phyloP scores from a whole-genome alignment of 64 coral and sea anemone genomes.

The Actinia tenebrosa region DNA sequence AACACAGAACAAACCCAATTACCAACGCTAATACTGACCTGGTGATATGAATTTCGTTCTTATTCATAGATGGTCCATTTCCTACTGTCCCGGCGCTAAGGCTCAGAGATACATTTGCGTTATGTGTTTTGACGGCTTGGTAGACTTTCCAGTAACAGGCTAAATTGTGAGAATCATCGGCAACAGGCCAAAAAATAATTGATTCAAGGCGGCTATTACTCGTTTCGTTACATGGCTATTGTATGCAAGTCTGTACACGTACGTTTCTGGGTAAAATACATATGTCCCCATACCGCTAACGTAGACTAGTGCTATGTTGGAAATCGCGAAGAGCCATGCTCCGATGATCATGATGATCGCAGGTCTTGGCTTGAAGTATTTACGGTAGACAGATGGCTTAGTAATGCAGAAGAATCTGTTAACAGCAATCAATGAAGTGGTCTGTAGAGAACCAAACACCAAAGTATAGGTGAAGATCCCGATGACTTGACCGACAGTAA shows the following conservation, averaged over 20 bases:
- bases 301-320: background rate
- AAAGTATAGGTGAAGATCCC: slow-evolving; percentile 1
- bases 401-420: slow-evolving; percentile 43
- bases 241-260: background rate
- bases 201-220: background rate
- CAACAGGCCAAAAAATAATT: background rate
- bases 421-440: slow-evolving; percentile 27
- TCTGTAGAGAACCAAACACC: slow-evolving; percentile 29
- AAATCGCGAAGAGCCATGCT: background rate
- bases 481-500: slow-evolving; percentile 16
- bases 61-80: background rate
- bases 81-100: background rate
- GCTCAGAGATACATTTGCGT: background rate
- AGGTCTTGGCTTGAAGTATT: slow-evolving; percentile 27
- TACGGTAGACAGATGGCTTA: slow-evolving; percentile 21
- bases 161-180: background rate
- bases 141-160: slow-evolving; percentile 15
- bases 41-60: background rate
- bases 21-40: slow-evolving; percentile 2
- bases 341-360: background rate
- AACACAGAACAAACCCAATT: slow-evolving; percentile 5
- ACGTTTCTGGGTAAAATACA: background rate
- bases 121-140: background rate
- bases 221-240: background rate
- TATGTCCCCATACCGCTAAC: background rate